Base-by-base conservation (phyloP, 2,888 invertebrate species). In the Piscicola geometra region DNA sequence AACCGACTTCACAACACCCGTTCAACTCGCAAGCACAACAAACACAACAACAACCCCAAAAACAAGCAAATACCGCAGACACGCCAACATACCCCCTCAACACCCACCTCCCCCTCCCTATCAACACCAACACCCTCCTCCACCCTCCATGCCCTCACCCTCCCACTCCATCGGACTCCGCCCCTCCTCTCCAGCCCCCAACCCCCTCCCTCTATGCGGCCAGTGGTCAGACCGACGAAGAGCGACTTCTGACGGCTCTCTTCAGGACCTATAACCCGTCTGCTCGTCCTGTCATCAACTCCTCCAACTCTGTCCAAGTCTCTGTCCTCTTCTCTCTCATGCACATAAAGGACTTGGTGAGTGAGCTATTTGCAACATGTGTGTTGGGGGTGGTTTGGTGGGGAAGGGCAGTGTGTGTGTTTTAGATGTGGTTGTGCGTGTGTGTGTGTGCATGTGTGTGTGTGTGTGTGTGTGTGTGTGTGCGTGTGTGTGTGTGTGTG, bases 231-330 rank as follows among this genome's bases (percentile, higher is more conserved):
- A 73, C 80, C 21, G 79, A 80, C 52, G 80, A 80, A 71, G 80
- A 79, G 50, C 56, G 50, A 21, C 76, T 80, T 9, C 64, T 80
- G 73, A 75, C 77, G 52, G 25, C 50, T 9, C 66, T 80, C 9
- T 80, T 80, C 75, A 47, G 50, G 9, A 71, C 75, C 60, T 80
- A 80, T 76, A 78, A 76, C 66, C 78, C 76, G 5, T 75, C 77
- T 5, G 79, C 80, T 28, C 52, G 80, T 25, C 80, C 80, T 1
- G 79, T 80, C n/a, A 71, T 78, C 64, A 80, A 80, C 75, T 79
- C 79, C 21, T 78, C 79, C 0, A 75, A 77, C 30, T 52, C 75
- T 12, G 77, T 77, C 15, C 64, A 67, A 36, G 77, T 77, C 28
- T 68, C 70, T n/a, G 56, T 77, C 1, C 77, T 75, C 50, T 77